These are phyloP conservation scores for Agrypnus murinus DNA, from an alignment of 2,888 invertebrate species.

Conservation along the genomic window DNA sequence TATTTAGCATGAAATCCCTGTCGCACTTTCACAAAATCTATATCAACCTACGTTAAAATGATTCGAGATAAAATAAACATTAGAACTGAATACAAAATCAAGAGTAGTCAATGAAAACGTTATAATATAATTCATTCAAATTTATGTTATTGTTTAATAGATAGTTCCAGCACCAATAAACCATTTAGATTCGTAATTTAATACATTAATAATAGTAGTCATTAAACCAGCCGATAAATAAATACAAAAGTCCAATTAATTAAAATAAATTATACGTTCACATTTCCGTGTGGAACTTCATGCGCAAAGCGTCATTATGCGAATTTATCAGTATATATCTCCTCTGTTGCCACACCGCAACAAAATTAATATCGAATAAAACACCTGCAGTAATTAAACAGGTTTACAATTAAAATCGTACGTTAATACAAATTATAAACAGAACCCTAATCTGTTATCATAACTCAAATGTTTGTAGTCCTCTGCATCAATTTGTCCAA, in stretches of 20 bases:
- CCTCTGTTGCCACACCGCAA: conserved; percentile 8
- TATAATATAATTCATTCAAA: not conserved
- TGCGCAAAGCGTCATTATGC: conserved; percentile 1
- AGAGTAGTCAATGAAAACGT: too few species aligned
- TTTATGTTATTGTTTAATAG: not conserved
- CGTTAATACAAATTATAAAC: conserved; percentile 45
- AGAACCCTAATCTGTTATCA: conserved; percentile 36
- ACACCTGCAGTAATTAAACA: conserved; percentile 45
- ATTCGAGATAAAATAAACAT: too few species aligned
- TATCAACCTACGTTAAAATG: too few species aligned
- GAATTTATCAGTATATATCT: conserved; percentile 27
- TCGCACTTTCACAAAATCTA: too few species aligned
- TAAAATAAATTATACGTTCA: conserved; percentile 22
- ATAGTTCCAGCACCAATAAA: not conserved
- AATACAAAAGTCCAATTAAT: conserved; percentile 26
- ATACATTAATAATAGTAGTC: conserved; percentile 12
- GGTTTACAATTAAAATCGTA: conserved; percentile 39
- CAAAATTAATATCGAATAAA: conserved; percentile 44
- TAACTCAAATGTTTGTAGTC: conserved; percentile 43
- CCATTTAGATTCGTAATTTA: conserved; percentile 3
- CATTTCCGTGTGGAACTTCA: conserved; percentile 3
- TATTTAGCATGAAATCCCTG: too few species aligned
- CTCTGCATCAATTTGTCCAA: conserved; percentile 39
- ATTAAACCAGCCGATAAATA: conserved; percentile 16
- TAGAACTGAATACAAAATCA: too few species aligned